Evolutionary conservation across 2,113 vertebrate genomes (phyloP).

Genomic region (Ictalurus furcatus): DNA sequence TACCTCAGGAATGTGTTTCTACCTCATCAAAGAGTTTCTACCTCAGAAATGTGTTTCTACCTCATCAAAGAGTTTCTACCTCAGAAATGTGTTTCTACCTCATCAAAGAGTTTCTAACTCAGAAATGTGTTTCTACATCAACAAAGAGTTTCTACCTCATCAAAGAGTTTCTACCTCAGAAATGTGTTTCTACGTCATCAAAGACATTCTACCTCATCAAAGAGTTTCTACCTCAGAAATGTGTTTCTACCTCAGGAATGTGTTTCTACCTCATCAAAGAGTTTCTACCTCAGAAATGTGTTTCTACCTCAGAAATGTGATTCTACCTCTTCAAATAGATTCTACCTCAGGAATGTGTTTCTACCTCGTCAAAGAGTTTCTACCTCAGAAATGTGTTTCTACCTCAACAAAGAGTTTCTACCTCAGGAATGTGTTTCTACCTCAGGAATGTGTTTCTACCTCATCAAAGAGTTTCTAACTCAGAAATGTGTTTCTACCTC

Average conservation of each 20-base stretch:
- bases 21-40: neutral
- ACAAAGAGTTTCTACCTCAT: neutral
- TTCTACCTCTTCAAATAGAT: neutral
- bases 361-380: too few relatives aligned
- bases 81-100: neutral
- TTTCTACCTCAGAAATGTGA: too few relatives aligned
- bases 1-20: neutral
- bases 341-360: neutral
- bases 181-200: neutral
- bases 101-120: neutral
- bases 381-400: neutral
- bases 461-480: neutral
- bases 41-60: neutral
- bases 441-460: neutral
- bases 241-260: neutral
- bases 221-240: neutral
- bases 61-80: neutral
- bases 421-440: too few relatives aligned
- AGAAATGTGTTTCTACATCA: neutral
- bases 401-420: neutral
- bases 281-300: too few relatives aligned
- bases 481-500: neutral
- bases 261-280: too few relatives aligned
- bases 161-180: neutral
- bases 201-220: neutral